phyloP scores from a whole-genome alignment of 1,140 invertebrate genomes.

The Hesperophylax magnus region DNA sequence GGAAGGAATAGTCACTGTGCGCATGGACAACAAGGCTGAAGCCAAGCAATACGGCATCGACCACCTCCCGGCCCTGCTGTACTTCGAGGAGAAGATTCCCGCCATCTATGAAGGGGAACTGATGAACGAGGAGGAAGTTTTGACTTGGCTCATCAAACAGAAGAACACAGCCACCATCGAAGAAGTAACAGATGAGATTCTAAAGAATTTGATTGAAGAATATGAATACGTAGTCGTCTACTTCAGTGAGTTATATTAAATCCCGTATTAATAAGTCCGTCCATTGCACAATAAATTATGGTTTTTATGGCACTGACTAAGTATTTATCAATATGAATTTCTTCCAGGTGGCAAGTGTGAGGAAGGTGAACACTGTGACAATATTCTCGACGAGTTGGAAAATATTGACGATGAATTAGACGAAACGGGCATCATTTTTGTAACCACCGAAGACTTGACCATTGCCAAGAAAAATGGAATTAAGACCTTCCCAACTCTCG shows the following conservation, averaged over 20 bases:
- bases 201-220: constrained; percentile 88
- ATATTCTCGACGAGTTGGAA: constrained; percentile 88
- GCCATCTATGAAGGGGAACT: constrained; percentile 93
- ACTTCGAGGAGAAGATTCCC: constrained; percentile 94
- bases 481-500: constrained; percentile 87
- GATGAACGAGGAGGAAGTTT: constrained; percentile 92
- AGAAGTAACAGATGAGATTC: constrained; percentile 94
- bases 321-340: neutral
- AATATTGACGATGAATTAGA: constrained; percentile 95
- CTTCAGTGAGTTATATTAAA: constrained; percentile 79
- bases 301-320: neutral
- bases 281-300: no score
- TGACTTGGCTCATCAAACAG: constrained; percentile 92
- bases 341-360: constrained; percentile 85
- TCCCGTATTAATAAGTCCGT: neutral
- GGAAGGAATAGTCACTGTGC: constrained; percentile 90
- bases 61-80: constrained; percentile 88
- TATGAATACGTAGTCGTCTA: constrained; percentile 96
- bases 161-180: constrained; percentile 94
- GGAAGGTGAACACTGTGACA: constrained; percentile 88
- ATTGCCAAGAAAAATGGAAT: constrained; percentile 90
- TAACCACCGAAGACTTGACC: constrained; percentile 88
- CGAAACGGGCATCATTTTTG: constrained; percentile 93
- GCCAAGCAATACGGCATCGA: constrained; percentile 94
- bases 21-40: constrained; percentile 89